phyloP scores from a whole-genome alignment of 2,797 vertebrate genomes.

The Darevskia mixta region DNA sequence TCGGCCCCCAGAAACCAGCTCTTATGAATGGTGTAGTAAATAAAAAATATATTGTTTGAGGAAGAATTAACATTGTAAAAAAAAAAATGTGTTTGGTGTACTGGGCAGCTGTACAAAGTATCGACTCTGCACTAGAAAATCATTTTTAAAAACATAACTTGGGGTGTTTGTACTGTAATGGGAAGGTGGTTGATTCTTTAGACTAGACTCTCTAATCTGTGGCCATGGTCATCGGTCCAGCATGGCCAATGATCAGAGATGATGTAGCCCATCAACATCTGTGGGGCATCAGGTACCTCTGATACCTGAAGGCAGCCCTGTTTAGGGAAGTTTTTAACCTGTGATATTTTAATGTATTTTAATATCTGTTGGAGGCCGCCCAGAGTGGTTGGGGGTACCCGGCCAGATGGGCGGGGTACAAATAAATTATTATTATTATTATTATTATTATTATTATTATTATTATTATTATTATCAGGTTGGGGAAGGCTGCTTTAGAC shows the following conservation, averaged over 20 bases:
- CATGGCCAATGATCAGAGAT: no score
- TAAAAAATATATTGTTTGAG: not conserved
- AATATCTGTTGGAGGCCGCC: no score
- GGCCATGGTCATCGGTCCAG: not conserved
- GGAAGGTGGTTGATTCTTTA: no score
- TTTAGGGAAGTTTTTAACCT: no score
- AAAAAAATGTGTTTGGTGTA: not conserved
- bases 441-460: no score
- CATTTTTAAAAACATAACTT: not conserved
- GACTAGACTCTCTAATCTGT: not conserved
- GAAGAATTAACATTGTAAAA: not conserved
- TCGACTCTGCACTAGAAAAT: not conserved
- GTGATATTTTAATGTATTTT: no score
- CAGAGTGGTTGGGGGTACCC: no score
- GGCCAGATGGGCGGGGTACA: no score
- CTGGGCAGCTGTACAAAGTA: not conserved
- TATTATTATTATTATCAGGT: no score
- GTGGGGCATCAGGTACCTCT: not conserved
- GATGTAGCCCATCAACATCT: not conserved
- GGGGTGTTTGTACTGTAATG: not conserved
- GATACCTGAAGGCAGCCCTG: no score
- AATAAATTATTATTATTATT: no score
- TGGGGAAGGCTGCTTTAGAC: not conserved
- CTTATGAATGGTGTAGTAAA: not conserved
- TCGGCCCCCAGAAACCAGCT: no score